A percentile compares a stretch with the other conserved stretches of the same genome.
phyloP scores from a whole-genome alignment of 2,113 vertebrate genomes.

The Aramus guarauna region DNA sequence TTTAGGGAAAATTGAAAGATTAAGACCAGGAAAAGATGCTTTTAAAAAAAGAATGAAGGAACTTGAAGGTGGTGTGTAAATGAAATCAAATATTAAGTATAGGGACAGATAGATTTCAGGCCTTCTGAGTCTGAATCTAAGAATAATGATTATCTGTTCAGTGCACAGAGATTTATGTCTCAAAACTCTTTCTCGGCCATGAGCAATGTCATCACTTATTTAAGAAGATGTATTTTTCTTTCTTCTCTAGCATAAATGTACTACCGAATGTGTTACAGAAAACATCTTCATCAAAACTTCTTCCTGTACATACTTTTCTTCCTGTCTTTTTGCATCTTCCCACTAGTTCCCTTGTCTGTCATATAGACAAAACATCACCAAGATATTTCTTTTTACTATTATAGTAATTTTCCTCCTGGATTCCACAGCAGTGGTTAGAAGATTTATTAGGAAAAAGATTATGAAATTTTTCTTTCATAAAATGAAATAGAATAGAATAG shows the following conservation, averaged over 20 bases:
- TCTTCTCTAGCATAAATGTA: neutral
- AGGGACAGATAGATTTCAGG: neutral
- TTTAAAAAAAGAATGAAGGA: neutral
- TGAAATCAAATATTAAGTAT: neutral
- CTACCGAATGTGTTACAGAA: neutral
- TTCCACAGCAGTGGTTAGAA: neutral
- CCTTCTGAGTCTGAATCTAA: neutral
- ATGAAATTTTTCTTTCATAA: neutral
- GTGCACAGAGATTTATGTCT: neutral
- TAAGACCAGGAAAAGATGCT: neutral
- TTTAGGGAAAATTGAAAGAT: neutral
- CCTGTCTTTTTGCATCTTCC: neutral
- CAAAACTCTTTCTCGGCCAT: neutral
- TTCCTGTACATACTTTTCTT: neutral
- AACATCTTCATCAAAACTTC: neutral
- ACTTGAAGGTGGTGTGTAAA: neutral
- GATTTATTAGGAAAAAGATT: neutral
- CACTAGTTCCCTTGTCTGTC: neutral
- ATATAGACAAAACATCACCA: neutral
- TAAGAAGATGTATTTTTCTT: neutral
- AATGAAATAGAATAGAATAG: neutral
- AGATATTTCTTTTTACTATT: neutral
- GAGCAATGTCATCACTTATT: neutral
- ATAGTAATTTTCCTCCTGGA: neutral
- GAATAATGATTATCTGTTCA: neutral